Percentiles rank a stretch among this genome's conserved stretches.
phyloP scores from a whole-genome alignment of 2,888 invertebrate species.

The Scaptomyza caliginosa region DNA sequence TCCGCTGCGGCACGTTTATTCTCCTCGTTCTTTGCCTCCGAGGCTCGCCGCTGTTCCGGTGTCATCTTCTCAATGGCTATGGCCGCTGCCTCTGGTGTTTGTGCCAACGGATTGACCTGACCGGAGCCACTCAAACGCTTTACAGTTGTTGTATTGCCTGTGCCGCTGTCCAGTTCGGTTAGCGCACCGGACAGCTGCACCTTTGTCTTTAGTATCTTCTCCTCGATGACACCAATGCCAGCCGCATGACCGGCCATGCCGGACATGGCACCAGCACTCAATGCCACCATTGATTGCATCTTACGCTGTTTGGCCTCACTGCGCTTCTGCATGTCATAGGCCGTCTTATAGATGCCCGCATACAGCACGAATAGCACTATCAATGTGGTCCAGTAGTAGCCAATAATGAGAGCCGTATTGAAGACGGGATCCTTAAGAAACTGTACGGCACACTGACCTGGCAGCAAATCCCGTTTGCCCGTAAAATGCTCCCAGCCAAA shows the following conservation, averaged over 20 bases:
- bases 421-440: constrained; percentile 98
- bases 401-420: constrained; percentile 97
- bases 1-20: constrained; percentile 82
- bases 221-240: constrained; percentile 92
- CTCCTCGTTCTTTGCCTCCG: constrained; percentile 73
- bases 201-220: constrained; percentile 79
- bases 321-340: constrained; percentile 98
- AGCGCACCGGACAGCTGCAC: constrained; percentile 66
- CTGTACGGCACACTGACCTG: constrained; percentile 97
- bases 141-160: constrained; percentile 79
- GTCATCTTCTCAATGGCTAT: constrained; percentile 62
- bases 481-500: constrained; percentile 99
- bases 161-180: constrained; percentile 55
- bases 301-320: constrained; percentile 98
- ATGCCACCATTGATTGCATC: constrained; percentile 96
- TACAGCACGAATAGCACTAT: constrained; percentile 97
- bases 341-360: constrained; percentile 98
- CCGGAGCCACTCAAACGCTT: constrained; percentile 75
- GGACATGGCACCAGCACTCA: constrained; percentile 95
- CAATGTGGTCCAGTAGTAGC: constrained; percentile 98
- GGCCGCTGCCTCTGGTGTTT: constrained; percentile 72
- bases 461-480: constrained; percentile 93
- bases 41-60: constrained; percentile 73
- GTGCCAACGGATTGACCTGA: constrained; percentile 78
- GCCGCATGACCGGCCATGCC: constrained; percentile 95